Base-by-base conservation (phyloP, 2,888 invertebrate genomes). In the Myathropa florea region DNA sequence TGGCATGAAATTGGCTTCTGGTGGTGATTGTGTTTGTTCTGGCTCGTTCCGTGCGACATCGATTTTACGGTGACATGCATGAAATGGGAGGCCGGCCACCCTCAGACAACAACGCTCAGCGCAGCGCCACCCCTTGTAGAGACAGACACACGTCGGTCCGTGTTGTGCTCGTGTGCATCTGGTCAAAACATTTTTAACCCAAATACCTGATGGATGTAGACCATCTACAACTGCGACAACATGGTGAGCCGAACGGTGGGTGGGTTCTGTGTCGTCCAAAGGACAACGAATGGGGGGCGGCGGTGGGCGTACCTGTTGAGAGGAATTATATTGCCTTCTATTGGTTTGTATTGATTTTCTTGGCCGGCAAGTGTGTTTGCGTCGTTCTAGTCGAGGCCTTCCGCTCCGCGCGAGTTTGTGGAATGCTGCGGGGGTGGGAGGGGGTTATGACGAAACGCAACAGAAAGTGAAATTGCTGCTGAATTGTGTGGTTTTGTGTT, bases 1-100 rank as follows among this genome's bases (percentile, higher is more conserved):
- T 76, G 81, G 82, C 82, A 78, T 57, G 53, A 85, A 85, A 85
- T 85, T 85, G 85, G 85, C 85, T 85, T 85, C 73, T 82, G 82
- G 59, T 59, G 82, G 72, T 78, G 82, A 85, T 82, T 77, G 77
- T 85, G 85, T 85, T 85, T 85, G 85, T 82, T 78, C 73, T 73
- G 64, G 82, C n/a, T 60, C 26, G 65, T 81, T 77, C 72, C 76
- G 59, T 61, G 4, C 46, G 7, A 18, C 68, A 81, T 85, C 72
- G 84, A 85, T 85, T 81, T 80, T 84, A 70, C 75, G 79, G n/a
- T 46, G 79, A 61, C 46, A 33, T 68, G 68, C 68, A 60, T 28
- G 26, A 21, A 60, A 60, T 30, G 57, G 70, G 39, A 23, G 1
- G 53, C 65, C 39, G 61, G 46, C 39, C 68, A 67, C 28, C 61